Base-by-base conservation (phyloP, 2,113 vertebrate species). In the Ciconia maguari region DNA sequence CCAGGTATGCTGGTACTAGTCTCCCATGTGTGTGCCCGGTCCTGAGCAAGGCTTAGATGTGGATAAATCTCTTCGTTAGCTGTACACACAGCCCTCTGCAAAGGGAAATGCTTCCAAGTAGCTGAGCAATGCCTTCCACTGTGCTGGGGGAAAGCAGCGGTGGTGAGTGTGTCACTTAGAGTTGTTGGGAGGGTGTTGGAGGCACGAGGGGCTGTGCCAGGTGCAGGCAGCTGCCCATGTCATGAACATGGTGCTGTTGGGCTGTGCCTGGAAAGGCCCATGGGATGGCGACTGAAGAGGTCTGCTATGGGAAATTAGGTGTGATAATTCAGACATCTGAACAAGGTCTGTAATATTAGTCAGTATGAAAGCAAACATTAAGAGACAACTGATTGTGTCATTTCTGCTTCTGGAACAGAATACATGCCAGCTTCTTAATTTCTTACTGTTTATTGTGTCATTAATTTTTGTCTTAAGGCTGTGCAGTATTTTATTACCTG, bases 181-280 rank as follows among this genome's bases (percentile, higher is more conserved):
- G 8, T 3, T 18, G 27, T 10, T 46, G 57, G 42, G 14, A 16
- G 11, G 14, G 8, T 27, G 19, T 10, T 2, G 4, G 25, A 17
- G 34, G 34, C 12, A 4, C 0, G 3, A 13, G 18, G 15, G 11
- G n/a, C n/a, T 54, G 22, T 1, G 0, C 1, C 1, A 6, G 22
- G 16, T 10, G 36, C 8, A 3, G 14, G 16, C 10, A 46, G 22
- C 24, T 62, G 65, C 52, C 29, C 8, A 0, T 34, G 52, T 6
- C 4, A 26, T n/a, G 36, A 11, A 3, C 4, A 0, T 3, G 5
- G 41, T 48, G 60, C 34, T 0, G 0, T 9, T 88, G 60, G 52
- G 32, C 36, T 71, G 34, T 72, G 52, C 16, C 26, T 41, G 46
- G 34, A 27, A 10, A 22, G 11, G 61, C 11, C 48, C 1, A 0